A percentile compares a stretch with the other conserved stretches of the same genome.
Evolutionary conservation across 2,113 vertebrate genomes (phyloP).

Genomic region (Cheilinus undulatus): DNA sequence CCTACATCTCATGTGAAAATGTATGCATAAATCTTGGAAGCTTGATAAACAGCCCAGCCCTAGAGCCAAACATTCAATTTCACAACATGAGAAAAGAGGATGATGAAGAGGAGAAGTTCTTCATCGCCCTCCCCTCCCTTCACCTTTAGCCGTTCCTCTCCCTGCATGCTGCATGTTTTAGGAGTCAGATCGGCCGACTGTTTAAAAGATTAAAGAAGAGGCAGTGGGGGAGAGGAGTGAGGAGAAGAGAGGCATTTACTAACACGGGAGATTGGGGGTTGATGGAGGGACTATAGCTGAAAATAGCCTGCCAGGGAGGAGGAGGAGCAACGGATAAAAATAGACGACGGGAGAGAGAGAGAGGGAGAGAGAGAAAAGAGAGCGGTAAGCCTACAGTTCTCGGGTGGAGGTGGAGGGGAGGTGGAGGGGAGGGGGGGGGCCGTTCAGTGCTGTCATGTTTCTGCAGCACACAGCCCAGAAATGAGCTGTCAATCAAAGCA

Average conservation of each 20-base stretch:
- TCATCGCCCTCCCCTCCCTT: neutral
- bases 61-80: slow-evolving; percentile 29
- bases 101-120: neutral
- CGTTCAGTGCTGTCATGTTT: slow-evolving; percentile 49
- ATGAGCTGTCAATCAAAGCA: slow-evolving; percentile 46
- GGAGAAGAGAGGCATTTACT: slow-evolving; percentile 46
- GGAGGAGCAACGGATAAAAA: slow-evolving; percentile 73
- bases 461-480: slow-evolving; percentile 32
- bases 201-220: slow-evolving; percentile 1
- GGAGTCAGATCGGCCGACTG: neutral
- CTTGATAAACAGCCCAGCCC: too few relatives aligned
- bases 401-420: slow-evolving; percentile 11
- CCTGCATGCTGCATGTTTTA: neutral
- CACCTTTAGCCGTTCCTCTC: neutral
- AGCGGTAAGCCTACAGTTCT: slow-evolving; percentile 65
- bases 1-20: too few relatives aligned
- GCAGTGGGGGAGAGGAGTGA: slow-evolving; percentile 1
- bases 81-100: neutral
- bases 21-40: too few relatives aligned
- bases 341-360: slow-evolving; percentile 42
- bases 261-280: slow-evolving; percentile 46
- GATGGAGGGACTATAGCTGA: slow-evolving; percentile 59
- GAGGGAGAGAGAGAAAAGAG: slow-evolving; percentile 32
- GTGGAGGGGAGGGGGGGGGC: neutral
- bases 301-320: slow-evolving; percentile 71